Base-by-base conservation (phyloP, 2,797 vertebrate genomes). In the Emydoidea blandingii region DNA sequence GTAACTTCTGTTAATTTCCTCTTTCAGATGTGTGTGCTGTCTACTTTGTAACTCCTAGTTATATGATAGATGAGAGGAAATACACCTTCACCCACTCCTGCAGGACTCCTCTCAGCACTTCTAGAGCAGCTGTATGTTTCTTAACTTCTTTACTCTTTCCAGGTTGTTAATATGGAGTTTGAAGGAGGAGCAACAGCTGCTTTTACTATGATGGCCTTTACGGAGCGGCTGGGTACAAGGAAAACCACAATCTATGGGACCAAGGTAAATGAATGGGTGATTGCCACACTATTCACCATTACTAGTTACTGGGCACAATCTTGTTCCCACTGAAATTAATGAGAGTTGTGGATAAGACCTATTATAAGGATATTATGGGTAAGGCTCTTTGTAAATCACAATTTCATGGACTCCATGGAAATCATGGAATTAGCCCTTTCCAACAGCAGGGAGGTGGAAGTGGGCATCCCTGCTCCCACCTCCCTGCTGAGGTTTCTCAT, bases 151-250 rank as follows among this genome's bases (percentile, higher is more conserved):
- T 37, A 68, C 21, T 57, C 25, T 81, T 57, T 83, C 74, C 47
- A 99, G 99, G 98, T 99, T 88, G 99, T 99, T 52, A 99, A 99
- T 93, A 98, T 99, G 98, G 98, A 99, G 97, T 99, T 99, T 97
- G 98, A 99, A 97, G 99, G 98, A 3, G 99, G 99, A 18, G n/a
- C 98, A 82, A 99, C 99, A 0, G 99, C 98, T 79, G 98, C 98
- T 9, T 99, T 99, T 84, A 98, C 98, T 34, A 99, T 99, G 99
- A 98, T 99, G 83, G 99, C 98, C 0, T 99, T 99, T 94, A 99
- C 98, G 0, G 93, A 99, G 92, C 96, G 98, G 78, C 79, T 99
- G 0, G 98, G 99, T 81, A 29, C 93, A 3, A 97, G 99, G 76
- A 98, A 95, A 96, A 99, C 99, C 18, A 98, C 97, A 11, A 98